A percentile compares a stretch with the other conserved stretches of the same genome.
phyloP scores from a whole-genome alignment of 1,140 invertebrate genomes.

The Pseudobourletiella spinata region DNA sequence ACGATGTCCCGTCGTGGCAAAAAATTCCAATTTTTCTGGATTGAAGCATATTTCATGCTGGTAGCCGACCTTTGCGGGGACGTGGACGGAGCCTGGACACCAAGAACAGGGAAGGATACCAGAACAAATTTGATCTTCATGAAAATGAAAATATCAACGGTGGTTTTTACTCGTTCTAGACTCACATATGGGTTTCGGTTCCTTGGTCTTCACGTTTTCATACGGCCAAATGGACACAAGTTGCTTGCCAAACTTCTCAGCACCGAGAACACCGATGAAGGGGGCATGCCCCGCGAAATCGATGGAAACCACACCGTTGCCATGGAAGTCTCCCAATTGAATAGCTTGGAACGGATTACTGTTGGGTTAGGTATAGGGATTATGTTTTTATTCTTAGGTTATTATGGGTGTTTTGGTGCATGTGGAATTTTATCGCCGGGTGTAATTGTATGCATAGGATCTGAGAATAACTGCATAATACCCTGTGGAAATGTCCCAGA shows the following conservation, averaged over 20 bases:
- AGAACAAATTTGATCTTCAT: too few relatives aligned
- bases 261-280: neutral
- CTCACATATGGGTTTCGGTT: too few relatives aligned
- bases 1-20: constrained; percentile 21
- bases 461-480: too few relatives aligned
- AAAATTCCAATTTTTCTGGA: constrained; percentile 11
- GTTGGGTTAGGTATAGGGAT: too few relatives aligned
- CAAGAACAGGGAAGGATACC: too few relatives aligned
- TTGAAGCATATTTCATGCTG: constrained; percentile 20
- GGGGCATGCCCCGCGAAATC: neutral
- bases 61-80: constrained; percentile 9
- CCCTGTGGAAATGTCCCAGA: constrained; percentile 25
- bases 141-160: too few relatives aligned
- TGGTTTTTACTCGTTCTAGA: too few relatives aligned
- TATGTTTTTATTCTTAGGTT: too few relatives aligned
- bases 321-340: neutral
- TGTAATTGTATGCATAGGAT: too few relatives aligned
- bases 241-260: neutral
- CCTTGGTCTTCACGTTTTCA: too few relatives aligned
- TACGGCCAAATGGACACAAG: constrained; percentile 11
- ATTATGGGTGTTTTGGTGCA: too few relatives aligned
- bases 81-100: neutral
- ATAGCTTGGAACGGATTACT: neutral
- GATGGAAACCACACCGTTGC: constrained; percentile 1
- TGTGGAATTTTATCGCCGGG: too few relatives aligned